phyloP scores from a whole-genome alignment of 2,888 invertebrate species.

The Hyles lineata region DNA sequence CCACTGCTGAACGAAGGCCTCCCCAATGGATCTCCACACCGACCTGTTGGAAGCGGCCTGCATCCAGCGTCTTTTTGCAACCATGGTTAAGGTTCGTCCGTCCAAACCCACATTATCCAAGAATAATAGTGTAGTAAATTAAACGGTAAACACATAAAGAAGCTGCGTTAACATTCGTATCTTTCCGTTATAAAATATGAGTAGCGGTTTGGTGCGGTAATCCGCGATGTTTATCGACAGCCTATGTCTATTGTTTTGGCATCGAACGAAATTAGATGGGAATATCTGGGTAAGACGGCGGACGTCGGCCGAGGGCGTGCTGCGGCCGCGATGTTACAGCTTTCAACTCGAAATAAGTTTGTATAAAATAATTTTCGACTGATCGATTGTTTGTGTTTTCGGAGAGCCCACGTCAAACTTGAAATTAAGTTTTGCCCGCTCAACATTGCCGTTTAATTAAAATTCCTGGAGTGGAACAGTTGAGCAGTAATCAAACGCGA shows the following conservation, averaged over 20 bases:
- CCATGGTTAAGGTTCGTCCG: too few relatives aligned
- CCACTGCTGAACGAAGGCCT: too few relatives aligned
- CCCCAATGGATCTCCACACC: too few relatives aligned
- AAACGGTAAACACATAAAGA: not conserved
- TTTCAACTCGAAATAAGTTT: conserved; percentile 43
- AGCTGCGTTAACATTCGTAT: conserved; percentile 10
- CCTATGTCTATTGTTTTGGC: conserved; percentile 29
- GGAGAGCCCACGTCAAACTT: conserved; percentile 46
- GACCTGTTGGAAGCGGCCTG: too few relatives aligned
- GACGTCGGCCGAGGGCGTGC: conserved; percentile 16
- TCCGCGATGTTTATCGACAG: conserved; percentile 29
- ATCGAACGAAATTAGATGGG: conserved; percentile 34
- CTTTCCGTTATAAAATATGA: conserved; percentile 13
- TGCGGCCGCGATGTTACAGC: conserved; percentile 37
- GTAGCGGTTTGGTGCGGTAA: conserved; percentile 24
- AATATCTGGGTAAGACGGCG: conserved; percentile 33
- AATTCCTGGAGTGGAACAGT: conserved; percentile 34
- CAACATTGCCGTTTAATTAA: conserved; percentile 47
- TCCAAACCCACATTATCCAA: too few relatives aligned
- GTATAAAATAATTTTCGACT: conserved; percentile 42
- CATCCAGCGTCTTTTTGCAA: too few relatives aligned
- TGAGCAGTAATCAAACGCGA: not conserved
- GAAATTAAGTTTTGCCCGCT: conserved; percentile 42
- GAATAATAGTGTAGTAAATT: too few relatives aligned
- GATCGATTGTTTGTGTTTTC: conserved; percentile 47